Evolutionary conservation across 1,140 invertebrate species (phyloP).

Genomic region (Hydropsyche tenuis): DNA sequence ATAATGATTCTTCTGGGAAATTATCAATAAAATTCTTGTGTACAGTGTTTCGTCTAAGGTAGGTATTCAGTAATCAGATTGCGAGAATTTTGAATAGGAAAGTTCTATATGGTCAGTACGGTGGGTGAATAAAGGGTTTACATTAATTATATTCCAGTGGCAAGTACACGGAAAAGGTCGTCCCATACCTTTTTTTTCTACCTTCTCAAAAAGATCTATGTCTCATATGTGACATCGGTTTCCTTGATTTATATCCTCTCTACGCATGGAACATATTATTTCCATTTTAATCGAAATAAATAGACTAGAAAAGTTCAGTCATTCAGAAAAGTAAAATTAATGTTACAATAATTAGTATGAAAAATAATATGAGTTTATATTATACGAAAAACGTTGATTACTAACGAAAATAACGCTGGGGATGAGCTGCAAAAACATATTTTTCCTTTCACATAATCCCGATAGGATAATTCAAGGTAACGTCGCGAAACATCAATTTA

Average conservation of each 20-base stretch:
- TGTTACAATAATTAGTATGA: too few species aligned
- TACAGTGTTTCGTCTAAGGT: background rate
- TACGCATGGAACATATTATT: background rate
- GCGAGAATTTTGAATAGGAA: background rate
- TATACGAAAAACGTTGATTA: too few species aligned
- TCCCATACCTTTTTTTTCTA: conserved; percentile 21
- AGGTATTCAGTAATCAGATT: background rate
- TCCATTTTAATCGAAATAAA: background rate
- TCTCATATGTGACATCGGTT: conserved; percentile 5
- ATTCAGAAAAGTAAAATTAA: too few species aligned
- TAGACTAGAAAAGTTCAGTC: too few species aligned
- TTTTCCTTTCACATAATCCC: too few species aligned
- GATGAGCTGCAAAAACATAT: too few species aligned
- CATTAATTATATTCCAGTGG: conserved; percentile 29
- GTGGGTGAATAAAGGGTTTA: conserved; percentile 5
- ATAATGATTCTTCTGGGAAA: conserved; percentile 2
- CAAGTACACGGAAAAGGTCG: conserved; percentile 24
- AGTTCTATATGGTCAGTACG: background rate
- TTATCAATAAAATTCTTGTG: background rate
- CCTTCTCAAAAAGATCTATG: background rate
- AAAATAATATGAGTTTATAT: too few species aligned
- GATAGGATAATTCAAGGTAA: too few species aligned
- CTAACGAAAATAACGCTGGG: too few species aligned
- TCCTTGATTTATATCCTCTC: conserved; percentile 12
- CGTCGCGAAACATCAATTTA: too few species aligned